These are phyloP conservation scores for Gnathonemus longibarbis DNA, from an alignment of 2,113 vertebrate species.

Conservation along the genomic window DNA sequence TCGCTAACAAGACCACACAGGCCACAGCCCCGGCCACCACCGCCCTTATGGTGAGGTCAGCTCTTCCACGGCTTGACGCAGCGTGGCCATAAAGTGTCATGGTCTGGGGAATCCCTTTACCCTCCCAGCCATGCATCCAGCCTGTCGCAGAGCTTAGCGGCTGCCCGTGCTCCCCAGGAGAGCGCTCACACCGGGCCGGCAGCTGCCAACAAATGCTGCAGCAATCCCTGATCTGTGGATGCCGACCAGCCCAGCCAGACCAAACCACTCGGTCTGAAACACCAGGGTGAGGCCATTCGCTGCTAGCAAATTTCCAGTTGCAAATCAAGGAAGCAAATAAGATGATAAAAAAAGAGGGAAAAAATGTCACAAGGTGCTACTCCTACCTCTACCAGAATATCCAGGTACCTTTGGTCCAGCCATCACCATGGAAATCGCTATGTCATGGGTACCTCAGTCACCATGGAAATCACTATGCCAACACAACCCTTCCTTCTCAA, in stretches of 20 bases:
- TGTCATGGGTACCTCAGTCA: background rate
- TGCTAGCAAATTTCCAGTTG: background rate
- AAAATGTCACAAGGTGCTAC: background rate
- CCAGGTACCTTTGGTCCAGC: background rate
- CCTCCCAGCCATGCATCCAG: background rate
- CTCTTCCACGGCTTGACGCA: background rate
- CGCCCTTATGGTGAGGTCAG: background rate
- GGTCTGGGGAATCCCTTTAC: background rate
- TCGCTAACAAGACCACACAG: background rate
- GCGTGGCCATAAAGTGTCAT: background rate
- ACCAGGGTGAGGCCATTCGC: background rate
- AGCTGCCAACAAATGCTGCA: background rate
- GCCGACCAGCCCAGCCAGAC: background rate
- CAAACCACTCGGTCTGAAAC: background rate
- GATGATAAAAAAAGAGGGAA: background rate
- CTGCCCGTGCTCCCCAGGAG: too few species aligned
- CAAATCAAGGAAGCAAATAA: background rate
- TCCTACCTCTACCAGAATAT: background rate
- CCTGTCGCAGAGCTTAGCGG: background rate
- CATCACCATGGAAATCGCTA: constrained; percentile 5
- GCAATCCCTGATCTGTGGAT: background rate
- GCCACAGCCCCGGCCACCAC: background rate
- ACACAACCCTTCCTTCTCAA: background rate
- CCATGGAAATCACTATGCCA: constrained; percentile 16
- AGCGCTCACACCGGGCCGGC: background rate